These are phyloP conservation scores for Crotalus tigris DNA, from an alignment of 2,113 vertebrate species.

Conservation along the genomic window DNA sequence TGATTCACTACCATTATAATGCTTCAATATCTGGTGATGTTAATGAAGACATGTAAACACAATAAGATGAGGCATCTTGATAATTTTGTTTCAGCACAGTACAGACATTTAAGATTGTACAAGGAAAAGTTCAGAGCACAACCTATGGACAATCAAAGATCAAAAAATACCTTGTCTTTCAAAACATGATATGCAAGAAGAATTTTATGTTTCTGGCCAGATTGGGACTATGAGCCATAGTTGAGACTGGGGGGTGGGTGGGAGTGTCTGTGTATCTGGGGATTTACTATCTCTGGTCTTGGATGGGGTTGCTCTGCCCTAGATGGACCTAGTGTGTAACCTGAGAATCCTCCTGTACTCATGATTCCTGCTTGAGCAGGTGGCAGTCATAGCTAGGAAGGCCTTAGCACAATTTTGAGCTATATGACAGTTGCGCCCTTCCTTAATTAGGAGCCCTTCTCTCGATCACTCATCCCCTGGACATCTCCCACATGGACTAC, in stretches of 20 bases:
- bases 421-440: background rate
- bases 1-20: constrained; percentile 11
- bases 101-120: background rate
- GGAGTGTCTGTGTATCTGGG: background rate
- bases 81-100: background rate
- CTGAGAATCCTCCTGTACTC: background rate
- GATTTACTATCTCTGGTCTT: background rate
- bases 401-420: background rate
- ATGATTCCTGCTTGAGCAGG: background rate
- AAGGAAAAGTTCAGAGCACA: background rate
- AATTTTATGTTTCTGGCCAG: background rate
- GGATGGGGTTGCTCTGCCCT: background rate
- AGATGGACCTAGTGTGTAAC: background rate
- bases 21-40: background rate
- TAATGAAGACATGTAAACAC: constrained; percentile 5
- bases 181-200: background rate
- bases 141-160: background rate
- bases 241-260: background rate
- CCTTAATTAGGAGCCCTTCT: background rate
- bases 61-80: background rate
- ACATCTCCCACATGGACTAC: background rate
- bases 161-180: background rate
- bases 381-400: background rate
- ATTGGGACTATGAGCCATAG: background rate
- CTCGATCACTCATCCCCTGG: background rate